phyloP scores from a whole-genome alignment of 2,797 vertebrate species.

The Typhlichthys subterraneus region DNA sequence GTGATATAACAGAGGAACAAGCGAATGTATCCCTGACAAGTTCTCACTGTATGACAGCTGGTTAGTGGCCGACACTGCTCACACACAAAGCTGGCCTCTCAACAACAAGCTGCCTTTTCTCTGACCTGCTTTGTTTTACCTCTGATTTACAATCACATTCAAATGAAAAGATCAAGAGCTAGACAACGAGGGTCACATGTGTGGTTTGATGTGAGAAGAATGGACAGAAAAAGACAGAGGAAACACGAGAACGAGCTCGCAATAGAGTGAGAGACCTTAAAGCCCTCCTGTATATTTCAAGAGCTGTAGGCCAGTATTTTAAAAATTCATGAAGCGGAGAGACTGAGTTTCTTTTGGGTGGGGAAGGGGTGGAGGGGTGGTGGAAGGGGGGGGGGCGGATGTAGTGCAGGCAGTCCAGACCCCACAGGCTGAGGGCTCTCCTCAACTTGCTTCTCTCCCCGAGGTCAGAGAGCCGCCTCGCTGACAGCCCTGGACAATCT shows the following conservation, averaged over 20 bases:
- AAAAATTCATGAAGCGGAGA: constrained; percentile 86
- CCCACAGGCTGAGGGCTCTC: constrained; percentile 70
- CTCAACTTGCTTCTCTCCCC: constrained; percentile 69
- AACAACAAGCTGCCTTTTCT: constrained; percentile 60
- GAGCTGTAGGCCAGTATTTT: constrained; percentile 84
- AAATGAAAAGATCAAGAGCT: constrained; percentile 44
- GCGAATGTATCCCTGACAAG: constrained; percentile 61
- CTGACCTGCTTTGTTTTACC: constrained; percentile 49
- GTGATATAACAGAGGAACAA: constrained; percentile 68
- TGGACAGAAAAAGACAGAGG: constrained; percentile 44
- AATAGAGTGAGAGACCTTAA: constrained; percentile 62
- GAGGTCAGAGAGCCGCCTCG: constrained; percentile 66
- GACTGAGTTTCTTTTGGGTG: constrained; percentile 54
- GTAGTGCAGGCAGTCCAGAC: constrained; percentile 30
- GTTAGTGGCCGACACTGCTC: constrained; percentile 59
- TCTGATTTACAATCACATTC: constrained; percentile 60
- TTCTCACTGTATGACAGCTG: constrained; percentile 73
- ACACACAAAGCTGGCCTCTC: constrained; percentile 47
- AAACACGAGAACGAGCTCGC: constrained; percentile 51
- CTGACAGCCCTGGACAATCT: constrained; percentile 67
- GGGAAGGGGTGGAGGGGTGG: not conserved
- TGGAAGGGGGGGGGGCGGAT: constrained; percentile 5
- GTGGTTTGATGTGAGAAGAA: constrained; percentile 16
- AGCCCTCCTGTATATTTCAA: constrained; percentile 79
- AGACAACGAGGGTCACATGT: constrained; percentile 43